Evolutionary conservation across 2,888 invertebrate genomes (phyloP).

Genomic region (Mesochorus sp.): DNA sequence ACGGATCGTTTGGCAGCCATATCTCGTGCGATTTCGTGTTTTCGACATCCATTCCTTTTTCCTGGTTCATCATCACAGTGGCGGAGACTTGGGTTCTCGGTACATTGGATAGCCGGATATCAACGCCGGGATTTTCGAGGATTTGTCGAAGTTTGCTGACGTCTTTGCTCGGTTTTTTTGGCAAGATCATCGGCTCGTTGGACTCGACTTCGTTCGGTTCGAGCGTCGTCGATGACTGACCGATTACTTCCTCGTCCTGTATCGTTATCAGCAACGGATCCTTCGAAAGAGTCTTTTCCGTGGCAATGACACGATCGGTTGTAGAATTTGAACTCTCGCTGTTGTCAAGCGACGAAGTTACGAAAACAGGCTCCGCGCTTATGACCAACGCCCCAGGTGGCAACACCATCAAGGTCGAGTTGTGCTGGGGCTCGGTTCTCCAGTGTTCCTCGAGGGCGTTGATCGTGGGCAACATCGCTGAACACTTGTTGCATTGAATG

Average conservation of each 20-base stretch:
- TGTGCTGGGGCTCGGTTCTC: too few relatives aligned
- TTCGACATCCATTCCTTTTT: background rate
- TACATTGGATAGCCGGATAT: slow-evolving; percentile 20
- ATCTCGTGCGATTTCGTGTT: slow-evolving; percentile 21
- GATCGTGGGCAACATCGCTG: slow-evolving; percentile 37
- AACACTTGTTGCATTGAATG: slow-evolving; percentile 70
- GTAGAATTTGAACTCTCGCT: too few relatives aligned
- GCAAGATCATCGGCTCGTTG: too few relatives aligned
- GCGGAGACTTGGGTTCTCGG: slow-evolving; percentile 26
- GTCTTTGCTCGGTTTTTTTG: too few relatives aligned
- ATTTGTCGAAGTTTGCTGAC: slow-evolving; percentile 1
- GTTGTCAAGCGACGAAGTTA: slow-evolving; percentile 25
- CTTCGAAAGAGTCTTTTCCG: background rate
- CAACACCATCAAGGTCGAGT: too few relatives aligned
- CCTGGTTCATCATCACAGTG: slow-evolving; percentile 22
- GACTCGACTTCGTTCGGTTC: too few relatives aligned
- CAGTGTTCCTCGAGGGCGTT: slow-evolving; percentile 68
- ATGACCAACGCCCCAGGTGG: too few relatives aligned
- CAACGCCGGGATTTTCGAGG: slow-evolving; percentile 48
- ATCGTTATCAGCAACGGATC: background rate
- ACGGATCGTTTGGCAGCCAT: slow-evolving; percentile 2
- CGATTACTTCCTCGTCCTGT: too few relatives aligned
- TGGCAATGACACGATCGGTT: background rate
- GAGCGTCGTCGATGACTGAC: too few relatives aligned
- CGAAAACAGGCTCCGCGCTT: slow-evolving; percentile 36